Evolutionary conservation across 1,140 invertebrate genomes (phyloP).

Genomic region (Cherax destructor): DNA sequence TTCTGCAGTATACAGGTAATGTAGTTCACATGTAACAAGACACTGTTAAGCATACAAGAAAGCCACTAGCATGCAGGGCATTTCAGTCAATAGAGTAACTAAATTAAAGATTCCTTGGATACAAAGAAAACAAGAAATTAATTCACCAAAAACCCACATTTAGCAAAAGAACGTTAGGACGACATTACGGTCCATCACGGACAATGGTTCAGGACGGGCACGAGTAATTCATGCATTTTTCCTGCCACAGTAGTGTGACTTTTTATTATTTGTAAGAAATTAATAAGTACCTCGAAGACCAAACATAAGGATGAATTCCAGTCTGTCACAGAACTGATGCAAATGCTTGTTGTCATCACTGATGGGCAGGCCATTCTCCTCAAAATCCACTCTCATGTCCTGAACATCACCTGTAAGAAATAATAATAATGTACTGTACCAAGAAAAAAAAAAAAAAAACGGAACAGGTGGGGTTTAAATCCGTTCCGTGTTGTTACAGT

Average conservation of each 20-base stretch:
- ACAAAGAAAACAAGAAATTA: too few species aligned
- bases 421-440: neutral
- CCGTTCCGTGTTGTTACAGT: too few species aligned
- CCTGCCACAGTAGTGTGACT: neutral
- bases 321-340: slow-evolving; percentile 51
- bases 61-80: too few species aligned
- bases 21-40: too few species aligned
- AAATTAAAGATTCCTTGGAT: too few species aligned
- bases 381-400: slow-evolving; percentile 37
- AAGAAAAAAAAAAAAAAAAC: neutral
- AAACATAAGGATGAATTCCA: slow-evolving; percentile 45
- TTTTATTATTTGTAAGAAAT: neutral
- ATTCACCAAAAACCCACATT: too few species aligned
- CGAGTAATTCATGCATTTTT: neutral
- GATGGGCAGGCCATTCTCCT: slow-evolving; percentile 29
- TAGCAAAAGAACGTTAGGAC: too few species aligned
- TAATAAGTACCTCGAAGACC: slow-evolving; percentile 26
- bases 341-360: slow-evolving; percentile 45
- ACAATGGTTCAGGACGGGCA: too few species aligned
- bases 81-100: too few species aligned
- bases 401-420: slow-evolving; percentile 29
- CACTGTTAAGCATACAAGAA: too few species aligned
- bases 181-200: neutral
- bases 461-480: too few species aligned
- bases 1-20: too few species aligned